Evolutionary conservation across 2,113 vertebrate species (phyloP), one percentile per base, ranked within the genome.

Genomic region (Carassius auratus): DNA sequence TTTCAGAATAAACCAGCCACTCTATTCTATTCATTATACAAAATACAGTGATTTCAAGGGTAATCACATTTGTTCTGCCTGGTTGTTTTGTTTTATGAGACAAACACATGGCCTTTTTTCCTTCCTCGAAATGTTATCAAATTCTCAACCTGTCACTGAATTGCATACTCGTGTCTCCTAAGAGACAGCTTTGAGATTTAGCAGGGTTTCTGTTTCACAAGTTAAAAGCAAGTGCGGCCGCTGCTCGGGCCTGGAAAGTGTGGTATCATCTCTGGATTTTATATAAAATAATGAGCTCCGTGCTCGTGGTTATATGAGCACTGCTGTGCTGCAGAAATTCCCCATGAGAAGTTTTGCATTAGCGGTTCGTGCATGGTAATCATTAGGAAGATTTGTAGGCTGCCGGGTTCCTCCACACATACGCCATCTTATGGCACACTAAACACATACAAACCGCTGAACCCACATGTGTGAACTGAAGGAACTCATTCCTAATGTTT

Each of bases 321-420:
- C 30, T 0, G n/a, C 73, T 26, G 33, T 48, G 78, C 59, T 64
- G 36, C 38, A 30, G 55, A 50, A 68, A 68, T 30, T 64, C 79
- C 61, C 61, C 1, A 23, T 50, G 42, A 81, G 61, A 81, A 81
- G 61, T 68, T 81, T 81, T 19, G 79, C 79, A 68, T 81, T 81
- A 81, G 79, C 7, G 79, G 79, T 81, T 48, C 0, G 4, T 68
- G 79, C 38, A 68, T 50, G 61, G 59, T 21, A 81, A 64, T 81
- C 79, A 81, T 81, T 81, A 81, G 79, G 38, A 81, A 48, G 59
- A 81, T 81, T 81, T 81, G 79, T 81, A 66, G 42, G 61, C 79
- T 68, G 79, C 42, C 15, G 42, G 38, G 59, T 81, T 81, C 68
- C 57, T 12, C 77, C 33, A 62, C 76, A 79, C 76, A 79, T 81